These are phyloP conservation scores for Seira musarum DNA, from an alignment of 2,888 invertebrate genomes.

Conservation along the genomic window DNA sequence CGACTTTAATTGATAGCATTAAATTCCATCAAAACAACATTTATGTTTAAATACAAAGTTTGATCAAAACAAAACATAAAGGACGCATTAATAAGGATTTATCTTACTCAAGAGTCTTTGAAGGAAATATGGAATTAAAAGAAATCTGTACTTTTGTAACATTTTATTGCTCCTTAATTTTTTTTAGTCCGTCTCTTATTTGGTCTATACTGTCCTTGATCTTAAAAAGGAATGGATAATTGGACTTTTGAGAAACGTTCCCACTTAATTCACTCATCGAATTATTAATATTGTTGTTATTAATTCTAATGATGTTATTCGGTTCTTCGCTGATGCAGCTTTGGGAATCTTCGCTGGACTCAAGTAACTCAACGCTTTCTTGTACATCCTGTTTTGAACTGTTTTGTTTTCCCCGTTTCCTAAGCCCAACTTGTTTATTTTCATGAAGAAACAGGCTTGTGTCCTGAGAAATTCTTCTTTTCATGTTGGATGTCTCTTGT, in stretches of 20 bases:
- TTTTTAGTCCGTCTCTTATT: constrained; percentile 33
- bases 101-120: too few relatives aligned
- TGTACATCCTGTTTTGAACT: too few relatives aligned
- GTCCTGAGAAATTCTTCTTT: constrained; percentile 28
- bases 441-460: constrained; percentile 29
- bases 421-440: too few relatives aligned
- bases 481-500: constrained; percentile 36
- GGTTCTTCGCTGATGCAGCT: constrained; percentile 1
- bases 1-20: too few relatives aligned
- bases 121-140: too few relatives aligned
- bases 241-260: not conserved
- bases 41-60: too few relatives aligned
- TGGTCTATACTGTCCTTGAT: constrained; percentile 42
- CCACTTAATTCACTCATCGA: too few relatives aligned
- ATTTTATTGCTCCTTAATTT: constrained; percentile 39
- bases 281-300: constrained; percentile 24
- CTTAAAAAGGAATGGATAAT: constrained; percentile 28
- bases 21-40: too few relatives aligned
- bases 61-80: too few relatives aligned
- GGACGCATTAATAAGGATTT: too few relatives aligned
- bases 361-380: too few relatives aligned
- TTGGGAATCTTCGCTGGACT: not conserved
- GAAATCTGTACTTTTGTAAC: too few relatives aligned
- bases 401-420: not conserved
- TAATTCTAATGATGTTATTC: not conserved